Conservation (phyloP, 2,797 vertebrate genomes). For the Helostoma temminkii region DNA sequence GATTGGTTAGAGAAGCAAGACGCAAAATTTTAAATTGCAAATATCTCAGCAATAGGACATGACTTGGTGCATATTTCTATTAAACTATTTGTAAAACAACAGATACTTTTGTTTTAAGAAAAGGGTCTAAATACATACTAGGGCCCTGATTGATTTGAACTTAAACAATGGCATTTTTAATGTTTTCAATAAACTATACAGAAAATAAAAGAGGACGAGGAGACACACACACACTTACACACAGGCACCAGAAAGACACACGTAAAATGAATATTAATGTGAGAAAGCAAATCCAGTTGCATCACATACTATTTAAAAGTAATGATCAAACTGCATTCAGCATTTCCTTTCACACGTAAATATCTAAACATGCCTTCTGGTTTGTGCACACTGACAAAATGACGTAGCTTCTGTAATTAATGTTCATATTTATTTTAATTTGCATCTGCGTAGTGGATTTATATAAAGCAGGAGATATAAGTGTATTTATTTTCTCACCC, state of each 20-base stretch:
- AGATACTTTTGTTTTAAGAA: too few relatives aligned
- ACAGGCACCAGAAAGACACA: too few relatives aligned
- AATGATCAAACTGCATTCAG: not conserved
- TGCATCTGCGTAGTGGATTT: not conserved
- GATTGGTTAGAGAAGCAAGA: too few relatives aligned
- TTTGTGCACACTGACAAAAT: too few relatives aligned
- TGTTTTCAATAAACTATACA: not conserved
- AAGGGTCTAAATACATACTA: too few relatives aligned
- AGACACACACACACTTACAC: not conserved
- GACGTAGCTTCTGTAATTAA: not conserved
- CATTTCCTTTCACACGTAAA: not conserved
- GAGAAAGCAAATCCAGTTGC: too few relatives aligned
- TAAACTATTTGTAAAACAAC: too few relatives aligned
- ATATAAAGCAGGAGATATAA: not conserved
- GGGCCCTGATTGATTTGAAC: not conserved
- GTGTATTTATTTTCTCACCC: slow-evolving; percentile 36
- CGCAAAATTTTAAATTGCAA: too few relatives aligned
- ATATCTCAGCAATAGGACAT: too few relatives aligned
- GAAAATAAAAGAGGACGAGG: not conserved
- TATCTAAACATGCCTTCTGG: not conserved
- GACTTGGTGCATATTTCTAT: too few relatives aligned
- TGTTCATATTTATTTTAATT: not conserved
- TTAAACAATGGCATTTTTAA: not conserved
- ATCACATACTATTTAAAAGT: too few relatives aligned
- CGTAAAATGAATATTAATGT: too few relatives aligned